Conservation (phyloP, 1,140 invertebrate species). For the Eurosta solidaginis region DNA sequence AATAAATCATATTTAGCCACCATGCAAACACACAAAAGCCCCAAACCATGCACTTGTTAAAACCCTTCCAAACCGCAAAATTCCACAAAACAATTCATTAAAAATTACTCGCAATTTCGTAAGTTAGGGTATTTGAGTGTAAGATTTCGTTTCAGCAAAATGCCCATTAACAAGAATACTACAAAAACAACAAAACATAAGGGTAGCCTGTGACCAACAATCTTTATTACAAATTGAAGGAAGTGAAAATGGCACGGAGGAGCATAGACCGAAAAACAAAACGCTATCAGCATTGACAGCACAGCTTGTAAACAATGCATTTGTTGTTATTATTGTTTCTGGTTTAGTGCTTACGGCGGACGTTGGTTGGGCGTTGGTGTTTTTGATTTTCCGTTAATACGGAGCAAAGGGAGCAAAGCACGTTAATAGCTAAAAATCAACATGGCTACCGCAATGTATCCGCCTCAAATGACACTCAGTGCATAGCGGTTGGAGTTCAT, state of each 20-base stretch:
- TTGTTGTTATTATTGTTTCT: not conserved
- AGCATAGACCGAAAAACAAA: not conserved
- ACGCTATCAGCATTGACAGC: not conserved
- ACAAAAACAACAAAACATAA: not conserved
- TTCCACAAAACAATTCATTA: constrained; percentile 20
- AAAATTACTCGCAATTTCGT: not conserved
- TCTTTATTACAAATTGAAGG: not conserved
- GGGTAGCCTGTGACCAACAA: not conserved
- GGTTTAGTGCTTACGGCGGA: not conserved
- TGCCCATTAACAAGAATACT: not conserved
- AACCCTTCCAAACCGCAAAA: constrained; percentile 1
- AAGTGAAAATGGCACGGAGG: not conserved
- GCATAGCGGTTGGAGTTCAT: not conserved
- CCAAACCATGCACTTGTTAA: not conserved
- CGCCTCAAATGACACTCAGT: constrained; percentile 34
- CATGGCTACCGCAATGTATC: constrained; percentile 32
- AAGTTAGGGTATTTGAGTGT: not conserved
- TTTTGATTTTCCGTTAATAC: not conserved
- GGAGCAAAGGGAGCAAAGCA: not conserved
- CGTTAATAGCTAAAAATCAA: constrained; percentile 13
- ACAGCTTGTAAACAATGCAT: not conserved
- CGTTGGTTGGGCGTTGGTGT: not conserved
- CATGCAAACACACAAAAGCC: not conserved
- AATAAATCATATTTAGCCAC: not conserved
- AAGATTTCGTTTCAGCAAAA: not conserved